Conservation (phyloP, 2,888 invertebrate genomes). For the Agrenia bidenticulata region DNA sequence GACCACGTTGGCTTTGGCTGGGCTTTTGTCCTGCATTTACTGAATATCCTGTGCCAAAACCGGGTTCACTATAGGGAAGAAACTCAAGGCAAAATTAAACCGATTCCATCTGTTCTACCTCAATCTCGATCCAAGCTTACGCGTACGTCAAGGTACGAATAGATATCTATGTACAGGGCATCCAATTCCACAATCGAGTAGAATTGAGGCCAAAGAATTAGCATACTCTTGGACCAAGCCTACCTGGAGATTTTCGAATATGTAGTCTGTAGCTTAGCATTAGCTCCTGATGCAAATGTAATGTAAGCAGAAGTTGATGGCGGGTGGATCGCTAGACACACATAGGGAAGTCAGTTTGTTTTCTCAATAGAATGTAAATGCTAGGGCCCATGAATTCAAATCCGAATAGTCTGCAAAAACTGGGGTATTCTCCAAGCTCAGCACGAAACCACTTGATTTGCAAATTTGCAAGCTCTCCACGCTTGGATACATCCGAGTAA, state of each 20-base stretch:
- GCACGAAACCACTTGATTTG: conserved; percentile 16
- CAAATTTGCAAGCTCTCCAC: conserved; percentile 16
- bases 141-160: no score
- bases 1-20: not conserved
- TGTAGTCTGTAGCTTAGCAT: not conserved
- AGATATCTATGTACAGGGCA: no score
- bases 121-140: no score
- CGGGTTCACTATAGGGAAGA: no score
- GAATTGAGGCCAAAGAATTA: no score
- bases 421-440: not conserved
- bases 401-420: conserved; percentile 13
- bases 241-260: no score
- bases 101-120: no score
- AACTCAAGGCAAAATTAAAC: no score
- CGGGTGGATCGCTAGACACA: not conserved
- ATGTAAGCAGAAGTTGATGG: not conserved
- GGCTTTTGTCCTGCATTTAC: not conserved
- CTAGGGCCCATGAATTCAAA: conserved; percentile 5
- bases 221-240: no score
- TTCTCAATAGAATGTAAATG: not conserved
- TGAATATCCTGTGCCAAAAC: not conserved
- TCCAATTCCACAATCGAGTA: no score
- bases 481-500: conserved; percentile 1
- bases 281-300: not conserved
- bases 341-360: not conserved